A percentile compares a stretch with the other conserved stretches of the same genome.
phyloP scores from a whole-genome alignment of 2,113 vertebrate species.

The Rhizomys pruinosus region DNA sequence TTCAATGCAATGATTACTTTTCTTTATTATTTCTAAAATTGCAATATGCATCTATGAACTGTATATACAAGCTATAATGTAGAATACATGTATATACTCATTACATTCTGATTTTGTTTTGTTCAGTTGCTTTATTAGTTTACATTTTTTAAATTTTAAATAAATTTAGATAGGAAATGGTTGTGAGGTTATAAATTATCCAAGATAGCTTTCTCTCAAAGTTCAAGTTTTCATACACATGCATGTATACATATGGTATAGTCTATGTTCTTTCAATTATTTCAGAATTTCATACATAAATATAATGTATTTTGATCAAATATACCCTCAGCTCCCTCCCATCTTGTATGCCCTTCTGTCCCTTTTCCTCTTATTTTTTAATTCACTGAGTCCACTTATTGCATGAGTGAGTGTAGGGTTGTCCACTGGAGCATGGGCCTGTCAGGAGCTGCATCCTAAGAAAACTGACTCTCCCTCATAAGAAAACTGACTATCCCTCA shows the following conservation, averaged over 20 bases:
- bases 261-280: not conserved
- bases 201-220: not conserved
- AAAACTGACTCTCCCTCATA: not conserved
- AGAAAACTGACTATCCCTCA: not conserved
- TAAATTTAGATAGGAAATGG: constrained; percentile 50
- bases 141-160: constrained; percentile 3
- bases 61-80: not conserved
- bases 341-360: no score
- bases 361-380: not conserved
- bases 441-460: no score
- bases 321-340: not conserved
- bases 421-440: not conserved
- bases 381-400: no score
- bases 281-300: not conserved
- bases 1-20: not conserved
- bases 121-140: not conserved
- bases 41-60: not conserved
- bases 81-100: not conserved
- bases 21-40: constrained; percentile 34
- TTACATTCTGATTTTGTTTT: not conserved
- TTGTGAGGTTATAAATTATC: constrained; percentile 13
- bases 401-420: no score
- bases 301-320: not conserved
- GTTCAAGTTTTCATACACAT: not conserved
- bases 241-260: not conserved